phyloP scores from a whole-genome alignment of 2,113 vertebrate genomes.

The Chunga burmeisteri region DNA sequence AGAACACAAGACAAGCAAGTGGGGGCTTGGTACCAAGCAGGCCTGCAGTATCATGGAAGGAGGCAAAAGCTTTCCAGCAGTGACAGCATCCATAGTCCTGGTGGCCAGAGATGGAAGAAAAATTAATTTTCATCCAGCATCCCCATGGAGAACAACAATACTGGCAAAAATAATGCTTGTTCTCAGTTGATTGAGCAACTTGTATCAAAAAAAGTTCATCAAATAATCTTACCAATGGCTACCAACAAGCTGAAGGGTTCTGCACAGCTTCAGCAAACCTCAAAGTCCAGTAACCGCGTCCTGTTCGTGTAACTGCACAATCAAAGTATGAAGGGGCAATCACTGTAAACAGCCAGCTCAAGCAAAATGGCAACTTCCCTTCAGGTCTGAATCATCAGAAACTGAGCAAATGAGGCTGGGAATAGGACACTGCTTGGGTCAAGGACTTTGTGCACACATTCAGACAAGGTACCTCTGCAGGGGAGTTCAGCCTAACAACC shows the following conservation, averaged over 20 bases:
- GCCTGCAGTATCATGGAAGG: rapidly evolving
- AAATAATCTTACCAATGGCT: no score
- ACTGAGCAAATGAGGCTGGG: rapidly evolving
- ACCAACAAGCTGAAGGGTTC: neutral
- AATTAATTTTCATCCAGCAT: neutral
- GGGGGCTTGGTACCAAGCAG: no score
- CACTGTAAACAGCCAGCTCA: neutral
- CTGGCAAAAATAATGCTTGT: rapidly evolving
- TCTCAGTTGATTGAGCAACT: no score
- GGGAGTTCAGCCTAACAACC: no score
- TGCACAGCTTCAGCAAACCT: rapidly evolving
- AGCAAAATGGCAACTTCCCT: neutral
- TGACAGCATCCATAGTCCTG: rapidly evolving
- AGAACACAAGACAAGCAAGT: rapidly evolving
- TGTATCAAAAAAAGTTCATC: neutral
- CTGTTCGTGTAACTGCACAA: neutral
- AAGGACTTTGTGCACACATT: rapidly evolving
- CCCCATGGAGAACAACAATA: neutral
- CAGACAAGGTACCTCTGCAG: no score
- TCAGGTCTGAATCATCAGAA: neutral
- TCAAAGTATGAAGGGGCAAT: neutral
- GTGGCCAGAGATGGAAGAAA: neutral
- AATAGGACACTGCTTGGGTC: neutral
- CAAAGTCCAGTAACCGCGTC: rapidly evolving
- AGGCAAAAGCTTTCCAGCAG: neutral